A percentile compares a stretch with the other conserved stretches of the same genome.
Conservation (phyloP, 2,113 vertebrate genomes). For the Tricholaema leucomelas region DNA sequence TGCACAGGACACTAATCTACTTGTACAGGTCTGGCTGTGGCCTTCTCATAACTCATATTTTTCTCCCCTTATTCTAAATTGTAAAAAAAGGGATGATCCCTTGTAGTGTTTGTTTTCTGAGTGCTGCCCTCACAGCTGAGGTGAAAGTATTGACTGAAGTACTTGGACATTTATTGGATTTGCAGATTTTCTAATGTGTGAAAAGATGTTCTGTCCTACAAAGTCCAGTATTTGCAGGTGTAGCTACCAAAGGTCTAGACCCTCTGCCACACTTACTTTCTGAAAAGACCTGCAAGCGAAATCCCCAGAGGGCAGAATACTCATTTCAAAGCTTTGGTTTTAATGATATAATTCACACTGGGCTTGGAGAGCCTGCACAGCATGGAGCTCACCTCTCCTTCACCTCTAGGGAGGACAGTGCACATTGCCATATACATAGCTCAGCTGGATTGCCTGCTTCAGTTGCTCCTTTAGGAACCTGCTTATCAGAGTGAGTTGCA, state of each 20-base stretch:
- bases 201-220: background rate
- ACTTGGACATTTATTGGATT: slow-evolving; percentile 18
- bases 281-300: background rate
- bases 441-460: slow-evolving; percentile 2
- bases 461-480: background rate
- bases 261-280: background rate
- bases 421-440: background rate
- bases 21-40: background rate
- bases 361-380: background rate
- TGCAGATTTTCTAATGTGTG: background rate
- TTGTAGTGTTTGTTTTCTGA: background rate
- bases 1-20: slow-evolving; percentile 9
- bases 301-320: background rate
- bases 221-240: background rate
- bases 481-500: background rate
- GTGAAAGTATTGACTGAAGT: slow-evolving; percentile 15
- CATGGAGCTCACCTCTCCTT: slow-evolving; percentile 32
- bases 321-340: background rate
- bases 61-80: background rate
- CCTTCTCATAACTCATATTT: background rate
- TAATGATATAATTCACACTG: background rate
- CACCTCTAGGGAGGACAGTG: background rate
- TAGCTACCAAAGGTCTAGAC: background rate
- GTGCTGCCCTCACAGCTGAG: slow-evolving; percentile 12
- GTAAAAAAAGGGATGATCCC: background rate